Base-by-base conservation (phyloP, 2,888 invertebrate species). In the Drosophila gaucha region DNA sequence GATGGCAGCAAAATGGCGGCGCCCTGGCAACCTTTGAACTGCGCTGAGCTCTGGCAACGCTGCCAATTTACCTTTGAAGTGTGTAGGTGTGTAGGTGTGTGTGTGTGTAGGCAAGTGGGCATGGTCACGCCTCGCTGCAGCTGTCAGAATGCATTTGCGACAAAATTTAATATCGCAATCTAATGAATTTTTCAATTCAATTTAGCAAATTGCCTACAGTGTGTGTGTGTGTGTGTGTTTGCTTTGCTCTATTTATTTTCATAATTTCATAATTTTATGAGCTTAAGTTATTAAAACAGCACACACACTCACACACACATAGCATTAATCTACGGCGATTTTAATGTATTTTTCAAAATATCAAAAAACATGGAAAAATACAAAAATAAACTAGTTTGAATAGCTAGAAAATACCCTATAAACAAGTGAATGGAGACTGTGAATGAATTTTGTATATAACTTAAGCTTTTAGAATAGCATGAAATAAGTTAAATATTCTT, bases 281-380 rank as follows among this genome's bases (percentile, higher is more conserved):
- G 84, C 84, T 84, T 84, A 84, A 86, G 86, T 79, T 88, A 71
- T 88, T 88, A 88, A 84, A 84, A 80, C 28, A 83, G n/a, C 22
- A 3, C 22, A 22, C 22, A 24, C 39, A 20, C 41, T 16, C 41
- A 73, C 74, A 54, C 41, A 51, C 26, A 50, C 43, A 59, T 55
- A 51, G 49, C 54, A 60, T 59, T 68, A 51, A 57, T 24, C 41
- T 56, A 38, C 31, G 20, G 30, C 38, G n/a, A 63, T 47, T 65
- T 70, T 44, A 18, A 47, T 47, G 67, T 6, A 35, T 58, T 65
- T 74, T 71, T 52, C 41, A 55, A 58, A 55, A 60, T 58, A 33
- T 33, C 49, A 43, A 70, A 67, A 67, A 36, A 50, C 14, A 24
- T 9, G 33, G 20, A 60, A 50, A 26, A 30, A 5, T 6, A 20